A percentile compares a stretch with the other conserved stretches of the same genome.
Evolutionary conservation across 1,140 invertebrate genomes (phyloP).

Genomic region (Telenomus remus): DNA sequence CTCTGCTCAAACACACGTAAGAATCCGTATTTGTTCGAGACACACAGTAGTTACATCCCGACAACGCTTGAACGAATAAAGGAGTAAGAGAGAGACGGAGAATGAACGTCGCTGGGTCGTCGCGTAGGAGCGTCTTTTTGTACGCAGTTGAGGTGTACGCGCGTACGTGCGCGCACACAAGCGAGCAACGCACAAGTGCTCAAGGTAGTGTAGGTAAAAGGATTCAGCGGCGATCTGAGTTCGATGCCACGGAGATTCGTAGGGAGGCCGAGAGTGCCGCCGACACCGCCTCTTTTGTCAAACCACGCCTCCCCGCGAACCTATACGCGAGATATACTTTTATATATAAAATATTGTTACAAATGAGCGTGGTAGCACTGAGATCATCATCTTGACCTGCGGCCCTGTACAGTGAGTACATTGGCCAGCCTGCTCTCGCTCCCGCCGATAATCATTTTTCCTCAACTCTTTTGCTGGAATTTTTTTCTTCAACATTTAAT

Average conservation of each 20-base stretch:
- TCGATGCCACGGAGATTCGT: constrained; percentile 63
- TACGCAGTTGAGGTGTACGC: constrained; percentile 5
- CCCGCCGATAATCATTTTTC: constrained; percentile 15
- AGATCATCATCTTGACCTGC: constrained; percentile 28
- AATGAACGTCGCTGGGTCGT: constrained; percentile 12
- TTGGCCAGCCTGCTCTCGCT: constrained; percentile 54
- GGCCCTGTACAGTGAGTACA: constrained; percentile 50
- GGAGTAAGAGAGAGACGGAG: neutral
- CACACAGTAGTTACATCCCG: constrained; percentile 46
- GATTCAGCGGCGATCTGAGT: constrained; percentile 63
- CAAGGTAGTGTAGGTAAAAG: constrained; percentile 56
- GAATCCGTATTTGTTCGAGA: constrained; percentile 56
- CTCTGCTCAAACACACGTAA: constrained; percentile 50
- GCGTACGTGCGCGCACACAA: constrained; percentile 10
- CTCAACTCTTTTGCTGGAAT: constrained; percentile 31
- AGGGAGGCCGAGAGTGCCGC: constrained; percentile 59
- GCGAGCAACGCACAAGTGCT: constrained; percentile 42
- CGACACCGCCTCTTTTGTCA: constrained; percentile 71
- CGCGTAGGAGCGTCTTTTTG: constrained; percentile 23
- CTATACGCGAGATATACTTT: constrained; percentile 56
- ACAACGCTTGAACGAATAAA: constrained; percentile 33
- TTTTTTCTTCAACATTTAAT: constrained; percentile 35
- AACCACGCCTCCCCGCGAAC: constrained; percentile 69
- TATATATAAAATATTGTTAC: constrained; percentile 44
- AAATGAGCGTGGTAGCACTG: constrained; percentile 36